These are phyloP conservation scores for Formica selysi DNA, from an alignment of 1,140 invertebrate species.

Conservation along the genomic window DNA sequence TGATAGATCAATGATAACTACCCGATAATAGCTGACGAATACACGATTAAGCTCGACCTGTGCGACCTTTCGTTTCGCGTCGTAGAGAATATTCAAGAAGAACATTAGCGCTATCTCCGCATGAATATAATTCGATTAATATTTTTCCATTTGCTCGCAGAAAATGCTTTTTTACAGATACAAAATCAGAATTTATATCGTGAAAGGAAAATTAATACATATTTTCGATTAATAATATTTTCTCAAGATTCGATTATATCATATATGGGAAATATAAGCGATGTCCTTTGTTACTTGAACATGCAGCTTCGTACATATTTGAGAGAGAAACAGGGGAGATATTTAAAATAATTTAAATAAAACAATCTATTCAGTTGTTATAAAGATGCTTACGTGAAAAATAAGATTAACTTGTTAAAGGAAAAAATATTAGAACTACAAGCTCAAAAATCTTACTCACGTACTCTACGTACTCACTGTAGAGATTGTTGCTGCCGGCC, in stretches of 20 bases:
- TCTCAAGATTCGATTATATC: not conserved
- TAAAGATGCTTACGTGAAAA: not conserved
- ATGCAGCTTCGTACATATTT: no score
- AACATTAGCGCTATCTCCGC: not conserved
- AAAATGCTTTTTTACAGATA: not conserved
- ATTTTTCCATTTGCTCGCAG: not conserved
- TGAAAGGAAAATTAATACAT: not conserved
- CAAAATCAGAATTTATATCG: not conserved
- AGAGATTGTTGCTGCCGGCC: conserved; percentile 47
- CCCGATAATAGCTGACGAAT: not conserved
- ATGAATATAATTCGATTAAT: conserved; percentile 7
- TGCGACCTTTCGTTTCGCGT: conserved; percentile 30
- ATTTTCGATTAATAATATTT: not conserved
- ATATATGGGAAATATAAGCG: not conserved
- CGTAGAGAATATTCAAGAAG: not conserved
- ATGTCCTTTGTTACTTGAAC: not conserved
- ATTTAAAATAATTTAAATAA: not conserved
- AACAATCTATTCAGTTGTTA: not conserved
- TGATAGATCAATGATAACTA: not conserved
- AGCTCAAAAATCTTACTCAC: not conserved
- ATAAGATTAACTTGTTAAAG: not conserved
- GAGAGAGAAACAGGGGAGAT: not conserved
- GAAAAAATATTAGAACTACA: not conserved
- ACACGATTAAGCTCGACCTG: conserved; percentile 44
- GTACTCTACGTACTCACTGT: conserved; percentile 65